A percentile compares a stretch with the other conserved stretches of the same genome.
Evolutionary conservation across 2,888 invertebrate species (phyloP).

Genomic region (Neria commutata): DNA sequence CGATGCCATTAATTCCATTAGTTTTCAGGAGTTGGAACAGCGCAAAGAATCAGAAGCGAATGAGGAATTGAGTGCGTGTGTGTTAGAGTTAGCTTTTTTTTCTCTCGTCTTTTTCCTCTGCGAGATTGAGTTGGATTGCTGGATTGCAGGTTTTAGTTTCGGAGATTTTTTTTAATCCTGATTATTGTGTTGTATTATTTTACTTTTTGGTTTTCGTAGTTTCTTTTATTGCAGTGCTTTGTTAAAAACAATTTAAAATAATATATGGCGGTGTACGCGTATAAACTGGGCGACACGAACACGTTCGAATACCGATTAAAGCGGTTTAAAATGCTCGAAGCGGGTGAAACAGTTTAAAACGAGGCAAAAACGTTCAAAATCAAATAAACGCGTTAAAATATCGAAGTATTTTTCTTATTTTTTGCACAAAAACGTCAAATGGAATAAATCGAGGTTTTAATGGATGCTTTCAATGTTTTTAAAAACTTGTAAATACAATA

Average conservation of each 20-base stretch:
- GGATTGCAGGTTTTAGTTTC: not conserved
- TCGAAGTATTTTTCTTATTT: too few relatives aligned
- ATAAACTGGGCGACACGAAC: not conserved
- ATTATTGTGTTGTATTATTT: not conserved
- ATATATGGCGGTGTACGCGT: not conserved
- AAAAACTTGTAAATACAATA: slow-evolving; percentile 19
- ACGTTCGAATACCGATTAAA: not conserved
- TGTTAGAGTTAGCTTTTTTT: too few relatives aligned
- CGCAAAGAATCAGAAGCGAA: not conserved
- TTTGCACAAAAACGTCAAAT: too few relatives aligned
- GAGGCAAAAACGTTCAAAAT: not conserved
- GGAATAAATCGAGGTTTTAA: too few relatives aligned
- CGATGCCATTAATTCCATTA: slow-evolving; percentile 45
- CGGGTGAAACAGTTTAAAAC: not conserved
- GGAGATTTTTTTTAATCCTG: not conserved
- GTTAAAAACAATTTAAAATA: not conserved
- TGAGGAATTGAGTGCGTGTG: too few relatives aligned
- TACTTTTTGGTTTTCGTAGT: not conserved
- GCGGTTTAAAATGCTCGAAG: not conserved
- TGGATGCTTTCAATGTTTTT: not conserved
- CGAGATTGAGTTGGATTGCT: not conserved
- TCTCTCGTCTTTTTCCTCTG: too few relatives aligned
- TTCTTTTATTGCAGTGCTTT: not conserved
- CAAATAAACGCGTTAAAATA: slow-evolving; percentile 18
- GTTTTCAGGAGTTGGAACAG: not conserved